A percentile compares a stretch with the other conserved stretches of the same genome.
These are phyloP conservation scores for Clarias gariepinus DNA, from an alignment of 2,113 vertebrate genomes.

Conservation along the genomic window DNA sequence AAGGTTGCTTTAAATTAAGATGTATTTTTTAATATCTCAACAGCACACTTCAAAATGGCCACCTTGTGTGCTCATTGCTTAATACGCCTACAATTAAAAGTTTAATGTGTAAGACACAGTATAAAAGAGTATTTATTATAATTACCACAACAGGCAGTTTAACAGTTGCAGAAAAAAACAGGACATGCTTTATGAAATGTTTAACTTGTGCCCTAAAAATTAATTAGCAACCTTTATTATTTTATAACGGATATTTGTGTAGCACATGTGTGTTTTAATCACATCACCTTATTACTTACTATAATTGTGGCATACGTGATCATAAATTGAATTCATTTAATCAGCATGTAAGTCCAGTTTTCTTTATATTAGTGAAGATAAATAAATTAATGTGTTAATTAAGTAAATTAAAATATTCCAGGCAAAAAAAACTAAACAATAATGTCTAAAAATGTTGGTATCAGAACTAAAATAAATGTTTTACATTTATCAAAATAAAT, in stretches of 20 bases:
- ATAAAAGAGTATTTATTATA: background rate
- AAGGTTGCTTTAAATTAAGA: background rate
- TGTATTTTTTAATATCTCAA: background rate
- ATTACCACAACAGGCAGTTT: background rate
- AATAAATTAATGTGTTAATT: background rate
- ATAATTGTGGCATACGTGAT: background rate
- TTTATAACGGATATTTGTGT: background rate
- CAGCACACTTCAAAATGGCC: background rate
- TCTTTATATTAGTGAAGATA: slow-evolving; percentile 4
- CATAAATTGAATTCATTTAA: background rate
- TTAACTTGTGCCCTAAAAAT: background rate
- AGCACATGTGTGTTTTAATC: background rate
- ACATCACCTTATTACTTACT: background rate
- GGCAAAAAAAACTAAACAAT: background rate
- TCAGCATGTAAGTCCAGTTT: background rate
- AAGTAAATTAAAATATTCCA: background rate
- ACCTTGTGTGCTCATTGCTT: background rate
- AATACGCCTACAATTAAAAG: background rate
- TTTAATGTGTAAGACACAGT: background rate
- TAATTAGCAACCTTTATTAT: slow-evolving; percentile 16
- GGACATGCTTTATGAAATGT: slow-evolving; percentile 13
- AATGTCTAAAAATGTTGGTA: background rate
- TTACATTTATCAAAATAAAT: background rate
- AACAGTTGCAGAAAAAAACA: background rate
- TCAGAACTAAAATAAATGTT: background rate